Evolutionary conservation across 2,888 invertebrate genomes (phyloP), one percentile per base, ranked within the genome.

Genomic region (Rhagium mordax): DNA sequence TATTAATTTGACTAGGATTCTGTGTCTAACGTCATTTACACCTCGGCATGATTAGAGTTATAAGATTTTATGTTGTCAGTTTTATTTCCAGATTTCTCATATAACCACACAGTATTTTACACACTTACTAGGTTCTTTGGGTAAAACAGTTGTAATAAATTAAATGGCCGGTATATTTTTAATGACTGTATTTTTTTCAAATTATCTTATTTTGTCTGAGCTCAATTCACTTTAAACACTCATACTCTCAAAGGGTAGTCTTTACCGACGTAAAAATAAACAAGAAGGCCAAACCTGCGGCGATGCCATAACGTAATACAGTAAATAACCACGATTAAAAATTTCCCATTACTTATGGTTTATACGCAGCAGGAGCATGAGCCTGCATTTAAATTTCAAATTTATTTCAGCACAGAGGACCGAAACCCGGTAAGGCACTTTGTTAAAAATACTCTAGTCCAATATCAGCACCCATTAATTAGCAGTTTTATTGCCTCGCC

Each of bases 391-490:
- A 76, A 76, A 68, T 74, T 76, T 69, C 49, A 72, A 76, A 76
- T 76, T 76, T 76, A 74, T 76, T 68, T 69, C 53, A 64, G 24
- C 27, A 57, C 20, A 59, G 18, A 29, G 65, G 55, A 70, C 67
- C 71, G 65, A 70, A 72, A 72, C 67, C 75, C 74, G 74, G 76
- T 79, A 79, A 71, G 76, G 77, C 74, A 80, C 80, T 72, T 64
- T 64, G 64, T 49, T 49, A 51, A 64, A 80, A 78, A 74, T 76
- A 74, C 76, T 65, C 75, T 74, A 78, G 76, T 79, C 78, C 75
- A 77, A 71, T 81, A 80, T 79, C 77, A 67, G 59, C 73, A 68
- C 62, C 69, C 80, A 78, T 81, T 77, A 79, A 74, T 81, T 75
- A 73, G 61, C 67, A 33, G 77, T 68, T 64, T 81, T 81, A 81